phyloP scores from a whole-genome alignment of 2,113 vertebrate genomes.

The Okapia johnstoni region DNA sequence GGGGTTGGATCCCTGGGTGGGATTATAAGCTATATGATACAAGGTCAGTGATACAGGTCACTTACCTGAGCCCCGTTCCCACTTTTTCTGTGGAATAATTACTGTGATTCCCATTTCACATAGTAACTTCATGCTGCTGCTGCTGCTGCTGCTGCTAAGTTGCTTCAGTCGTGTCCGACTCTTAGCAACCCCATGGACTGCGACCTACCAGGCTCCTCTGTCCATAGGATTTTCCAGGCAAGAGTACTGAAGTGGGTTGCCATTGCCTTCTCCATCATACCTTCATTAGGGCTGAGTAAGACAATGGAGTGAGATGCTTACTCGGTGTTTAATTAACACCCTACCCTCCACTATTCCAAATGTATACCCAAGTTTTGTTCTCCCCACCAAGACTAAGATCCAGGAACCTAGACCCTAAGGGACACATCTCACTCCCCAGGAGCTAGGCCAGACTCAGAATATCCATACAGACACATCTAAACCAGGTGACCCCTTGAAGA shows the following conservation, averaged over 20 bases:
- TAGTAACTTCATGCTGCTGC: not conserved
- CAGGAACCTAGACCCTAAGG: not conserved
- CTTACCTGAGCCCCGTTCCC: not conserved
- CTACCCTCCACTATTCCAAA: not conserved
- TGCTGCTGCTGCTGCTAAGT: too few relatives aligned
- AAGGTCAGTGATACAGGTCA: not conserved
- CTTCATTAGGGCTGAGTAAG: not conserved
- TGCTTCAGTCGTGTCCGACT: too few relatives aligned
- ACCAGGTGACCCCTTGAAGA: not conserved
- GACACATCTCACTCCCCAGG: accelerated
- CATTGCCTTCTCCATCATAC: too few relatives aligned
- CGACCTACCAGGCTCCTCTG: too few relatives aligned
- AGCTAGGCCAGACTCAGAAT: not conserved
- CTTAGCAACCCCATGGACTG: too few relatives aligned
- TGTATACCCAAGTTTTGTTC: not conserved
- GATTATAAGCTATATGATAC: not conserved
- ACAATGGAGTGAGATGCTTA: not conserved
- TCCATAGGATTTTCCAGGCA: too few relatives aligned
- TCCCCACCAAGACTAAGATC: not conserved
- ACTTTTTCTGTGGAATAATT: not conserved
- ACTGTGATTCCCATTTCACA: not conserved
- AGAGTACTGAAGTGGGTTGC: too few relatives aligned
- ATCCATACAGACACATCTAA: not conserved
- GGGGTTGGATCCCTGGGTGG: not conserved
- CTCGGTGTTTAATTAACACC: not conserved